Conservation (phyloP, 1,140 invertebrate genomes). For the Palaemon carinicauda region DNA sequence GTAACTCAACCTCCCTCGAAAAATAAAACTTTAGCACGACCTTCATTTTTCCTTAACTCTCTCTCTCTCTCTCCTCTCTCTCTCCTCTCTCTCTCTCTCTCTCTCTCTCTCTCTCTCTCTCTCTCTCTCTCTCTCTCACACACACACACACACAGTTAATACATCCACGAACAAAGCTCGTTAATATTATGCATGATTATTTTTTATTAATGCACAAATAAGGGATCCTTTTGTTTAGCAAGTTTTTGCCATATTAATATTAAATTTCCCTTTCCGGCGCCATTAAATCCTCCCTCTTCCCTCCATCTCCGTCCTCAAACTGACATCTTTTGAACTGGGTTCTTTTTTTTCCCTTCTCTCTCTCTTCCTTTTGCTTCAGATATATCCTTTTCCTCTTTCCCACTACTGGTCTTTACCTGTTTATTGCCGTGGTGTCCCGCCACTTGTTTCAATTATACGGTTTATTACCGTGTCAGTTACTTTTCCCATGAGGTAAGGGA, state of each 20-base stretch:
- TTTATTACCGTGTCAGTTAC: background rate
- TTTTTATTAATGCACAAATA: no score
- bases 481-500: no score
- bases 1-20: no score
- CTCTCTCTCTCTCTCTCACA: background rate
- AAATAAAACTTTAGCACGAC: no score
- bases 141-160: no score
- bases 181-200: no score
- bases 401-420: background rate
- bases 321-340: background rate
- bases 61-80: no score
- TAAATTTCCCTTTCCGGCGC: background rate
- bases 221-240: background rate
- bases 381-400: background rate
- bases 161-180: background rate
- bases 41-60: no score
- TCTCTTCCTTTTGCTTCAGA: background rate
- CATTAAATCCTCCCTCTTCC: background rate
- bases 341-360: background rate
- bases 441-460: background rate
- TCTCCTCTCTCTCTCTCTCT: background rate
- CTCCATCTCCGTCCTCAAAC: background rate
- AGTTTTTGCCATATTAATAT: background rate
- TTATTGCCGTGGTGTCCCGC: background rate
- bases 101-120: background rate